A percentile compares a stretch with the other conserved stretches of the same genome.
Evolutionary conservation across 2,113 vertebrate genomes (phyloP).

Genomic region (Hemibagrus wyckioides): DNA sequence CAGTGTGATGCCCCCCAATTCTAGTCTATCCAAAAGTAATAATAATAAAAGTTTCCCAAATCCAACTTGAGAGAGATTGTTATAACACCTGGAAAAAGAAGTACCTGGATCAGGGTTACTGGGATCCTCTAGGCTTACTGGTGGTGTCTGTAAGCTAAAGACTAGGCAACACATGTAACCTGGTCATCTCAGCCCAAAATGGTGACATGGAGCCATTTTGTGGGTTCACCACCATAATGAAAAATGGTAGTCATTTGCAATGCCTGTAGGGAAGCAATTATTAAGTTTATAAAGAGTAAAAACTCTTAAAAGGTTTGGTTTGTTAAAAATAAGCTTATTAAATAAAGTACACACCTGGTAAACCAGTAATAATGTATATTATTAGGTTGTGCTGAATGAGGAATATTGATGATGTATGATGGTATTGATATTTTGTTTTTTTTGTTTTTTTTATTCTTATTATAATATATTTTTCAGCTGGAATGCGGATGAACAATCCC

Average conservation of each 20-base stretch:
- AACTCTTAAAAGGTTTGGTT: neutral
- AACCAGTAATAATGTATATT: neutral
- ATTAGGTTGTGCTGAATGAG: neutral
- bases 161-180: neutral
- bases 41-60: neutral
- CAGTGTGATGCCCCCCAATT: too few species aligned
- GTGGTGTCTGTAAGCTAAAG: neutral
- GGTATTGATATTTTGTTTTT: neutral
- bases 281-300: neutral
- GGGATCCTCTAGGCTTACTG: neutral
- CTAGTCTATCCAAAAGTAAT: too few species aligned
- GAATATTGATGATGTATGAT: neutral
- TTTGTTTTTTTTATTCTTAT: neutral
- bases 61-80: neutral
- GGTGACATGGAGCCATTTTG: neutral
- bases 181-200: neutral
- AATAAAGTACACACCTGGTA: neutral
- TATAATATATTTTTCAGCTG: constrained; percentile 53
- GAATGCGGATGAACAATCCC: constrained; percentile 84
- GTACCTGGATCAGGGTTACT: neutral
- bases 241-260: neutral
- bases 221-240: neutral
- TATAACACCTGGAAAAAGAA: neutral
- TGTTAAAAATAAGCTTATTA: neutral
- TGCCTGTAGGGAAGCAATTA: neutral